Evolutionary conservation across 2,113 vertebrate species (phyloP), one percentile per base, ranked within the genome.

Genomic region (Entomyzon cyanotis): DNA sequence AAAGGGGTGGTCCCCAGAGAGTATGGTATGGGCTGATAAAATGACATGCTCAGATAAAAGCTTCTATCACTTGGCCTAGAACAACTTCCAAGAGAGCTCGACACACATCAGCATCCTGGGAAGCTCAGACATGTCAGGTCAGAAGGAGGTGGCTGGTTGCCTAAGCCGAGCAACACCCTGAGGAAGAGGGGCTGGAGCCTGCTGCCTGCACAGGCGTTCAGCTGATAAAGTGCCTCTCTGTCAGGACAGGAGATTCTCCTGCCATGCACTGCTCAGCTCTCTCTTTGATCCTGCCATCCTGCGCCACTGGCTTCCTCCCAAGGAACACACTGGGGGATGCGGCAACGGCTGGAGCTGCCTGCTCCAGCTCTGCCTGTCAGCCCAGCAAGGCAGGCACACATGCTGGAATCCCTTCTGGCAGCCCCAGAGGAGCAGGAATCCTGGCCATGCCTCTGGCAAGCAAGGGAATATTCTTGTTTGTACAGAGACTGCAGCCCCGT

Each of bases 341-440:
- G 12, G 73, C 0, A 3, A 42, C 41, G 89, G 79, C 82, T 88
- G 88, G 59, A 88, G 85, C 87, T 76, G 81, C 81, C 74, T 63
- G 84, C 90, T 85, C 85, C 87, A 58, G 94, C 84, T 83, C 92
- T 21, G 71, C 91, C 18, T 49, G 80, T 85, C 94, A 93, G 87
- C 85, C 64, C 89, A 70, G 89, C 64, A 3, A 80, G 90, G 88
- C 83, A 86, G 68, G 67, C 68, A 63, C 87, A 35, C 84, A 52
- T 1, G 58, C 94, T 84, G 89, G 81, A 91, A 94, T 73, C 69
- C 81, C 74, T 86, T 12, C 78, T 90, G 95, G 94, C 86, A 85
- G 71, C 86, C 65, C 87, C 52, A 28, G 77, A 75, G 41, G 89
- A 93, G 73, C 83, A 63, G 92, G 71, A 30, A 84, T 62, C 87